Evolutionary conservation across 1,140 invertebrate species (phyloP).

Genomic region (Scaptomyza pallida): DNA sequence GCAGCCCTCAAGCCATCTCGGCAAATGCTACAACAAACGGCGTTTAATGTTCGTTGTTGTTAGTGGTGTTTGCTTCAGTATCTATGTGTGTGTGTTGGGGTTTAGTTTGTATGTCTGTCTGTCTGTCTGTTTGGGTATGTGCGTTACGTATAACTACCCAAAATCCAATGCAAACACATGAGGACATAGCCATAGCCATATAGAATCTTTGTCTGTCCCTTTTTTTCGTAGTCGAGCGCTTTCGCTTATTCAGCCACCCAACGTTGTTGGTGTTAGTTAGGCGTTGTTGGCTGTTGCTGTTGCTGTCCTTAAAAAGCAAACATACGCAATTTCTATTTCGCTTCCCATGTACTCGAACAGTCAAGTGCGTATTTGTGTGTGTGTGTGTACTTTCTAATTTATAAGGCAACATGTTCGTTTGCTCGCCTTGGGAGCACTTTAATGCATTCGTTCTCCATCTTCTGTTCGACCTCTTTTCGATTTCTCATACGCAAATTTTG

Average conservation of each 20-base stretch:
- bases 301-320: slow-evolving; percentile 48
- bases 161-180: slow-evolving; percentile 52
- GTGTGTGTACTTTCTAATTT: slow-evolving; percentile 64
- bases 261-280: slow-evolving; percentile 18
- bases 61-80: neutral
- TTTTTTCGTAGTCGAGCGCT: slow-evolving; percentile 34
- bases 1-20: neutral
- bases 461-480: slow-evolving; percentile 53
- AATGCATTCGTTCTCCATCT: slow-evolving; percentile 58
- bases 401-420: slow-evolving; percentile 66
- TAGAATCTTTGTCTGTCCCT: slow-evolving; percentile 30
- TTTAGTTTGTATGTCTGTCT: slow-evolving; percentile 4
- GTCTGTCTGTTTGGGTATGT: slow-evolving; percentile 15
- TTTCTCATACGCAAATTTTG: slow-evolving; percentile 71
- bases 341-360: slow-evolving; percentile 23
- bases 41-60: slow-evolving; percentile 58
- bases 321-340: slow-evolving; percentile 73
- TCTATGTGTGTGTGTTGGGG: neutral
- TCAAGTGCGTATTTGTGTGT: slow-evolving; percentile 24
- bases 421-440: slow-evolving; percentile 46
- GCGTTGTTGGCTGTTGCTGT: slow-evolving; percentile 17
- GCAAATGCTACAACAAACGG: slow-evolving; percentile 57
- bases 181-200: slow-evolving; percentile 7
- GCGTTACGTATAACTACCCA: slow-evolving; percentile 52
- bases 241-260: slow-evolving; percentile 50